These are phyloP conservation scores for Cardiocondyla obscurior DNA, from an alignment of 1,140 invertebrate species.

Conservation along the genomic window DNA sequence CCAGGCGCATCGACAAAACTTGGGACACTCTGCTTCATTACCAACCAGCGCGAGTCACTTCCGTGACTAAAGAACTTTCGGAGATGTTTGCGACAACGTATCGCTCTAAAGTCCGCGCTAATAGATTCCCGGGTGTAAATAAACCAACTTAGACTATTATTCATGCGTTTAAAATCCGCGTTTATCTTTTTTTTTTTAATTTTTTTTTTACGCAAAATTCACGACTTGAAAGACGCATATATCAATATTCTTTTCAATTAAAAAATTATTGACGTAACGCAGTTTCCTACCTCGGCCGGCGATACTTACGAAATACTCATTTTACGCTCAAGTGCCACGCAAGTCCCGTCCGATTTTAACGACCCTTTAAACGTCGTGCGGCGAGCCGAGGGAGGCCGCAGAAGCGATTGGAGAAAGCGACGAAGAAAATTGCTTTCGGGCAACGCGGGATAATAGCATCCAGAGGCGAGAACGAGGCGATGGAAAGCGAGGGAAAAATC, in stretches of 20 bases:
- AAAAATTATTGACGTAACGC: too few species aligned
- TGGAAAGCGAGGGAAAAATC: constrained; percentile 44
- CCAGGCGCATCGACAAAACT: constrained; percentile 40
- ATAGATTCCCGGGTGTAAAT: constrained; percentile 6
- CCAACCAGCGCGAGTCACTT: constrained; percentile 26
- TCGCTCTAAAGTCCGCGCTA: not conserved
- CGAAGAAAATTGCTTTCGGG: constrained; percentile 41
- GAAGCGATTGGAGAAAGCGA: constrained; percentile 40
- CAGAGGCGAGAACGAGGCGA: not conserved
- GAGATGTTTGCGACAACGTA: constrained; percentile 10
- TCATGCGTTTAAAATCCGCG: not conserved
- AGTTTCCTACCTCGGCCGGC: not conserved
- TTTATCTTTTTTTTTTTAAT: too few species aligned
- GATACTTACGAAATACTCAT: not conserved
- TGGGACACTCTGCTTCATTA: constrained; percentile 38
- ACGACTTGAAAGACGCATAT: not conserved
- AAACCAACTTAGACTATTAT: not conserved
- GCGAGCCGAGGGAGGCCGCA: constrained; percentile 10
- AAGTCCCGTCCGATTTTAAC: constrained; percentile 23
- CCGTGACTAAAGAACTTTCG: constrained; percentile 23
- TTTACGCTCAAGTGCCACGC: not conserved
- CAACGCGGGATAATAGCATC: constrained; percentile 27
- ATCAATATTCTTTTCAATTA: too few species aligned
- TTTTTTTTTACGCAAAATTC: not conserved
- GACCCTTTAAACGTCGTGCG: constrained; percentile 17